Conservation (phyloP, 2,888 invertebrate species). For the Listrodromus nycthemerus region DNA sequence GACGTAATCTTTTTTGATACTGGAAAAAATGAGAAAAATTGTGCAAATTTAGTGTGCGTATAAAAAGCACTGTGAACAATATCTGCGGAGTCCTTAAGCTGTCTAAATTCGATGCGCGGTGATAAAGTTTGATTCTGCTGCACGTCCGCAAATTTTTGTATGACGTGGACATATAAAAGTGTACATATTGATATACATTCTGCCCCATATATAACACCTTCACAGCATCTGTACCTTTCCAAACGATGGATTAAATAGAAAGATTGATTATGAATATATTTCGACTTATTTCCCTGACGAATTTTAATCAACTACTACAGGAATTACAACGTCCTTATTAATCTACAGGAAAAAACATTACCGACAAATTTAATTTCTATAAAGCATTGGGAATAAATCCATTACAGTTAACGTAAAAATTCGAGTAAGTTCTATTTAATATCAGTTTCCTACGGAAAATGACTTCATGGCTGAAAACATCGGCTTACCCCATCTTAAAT, state of each 20-base stretch:
- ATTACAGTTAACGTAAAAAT: too few relatives aligned
- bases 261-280: constrained; percentile 42
- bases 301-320: background rate
- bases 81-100: constrained; percentile 26
- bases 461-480: too few relatives aligned
- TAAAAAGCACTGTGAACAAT: constrained; percentile 17
- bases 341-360: background rate
- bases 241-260: constrained; percentile 52
- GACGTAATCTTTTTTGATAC: constrained; percentile 24
- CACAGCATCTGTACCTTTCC: constrained; percentile 41
- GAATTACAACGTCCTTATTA: background rate
- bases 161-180: constrained; percentile 52
- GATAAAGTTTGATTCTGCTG: background rate
- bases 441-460: too few relatives aligned
- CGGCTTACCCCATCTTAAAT: too few relatives aligned
- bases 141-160: constrained; percentile 34
- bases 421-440: too few relatives aligned
- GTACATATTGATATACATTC: constrained; percentile 58
- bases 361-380: too few relatives aligned
- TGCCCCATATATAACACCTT: constrained; percentile 21
- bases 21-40: constrained; percentile 22
- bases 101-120: constrained; percentile 9
- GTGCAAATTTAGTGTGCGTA: constrained; percentile 15
- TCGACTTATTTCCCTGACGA: background rate
- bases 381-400: background rate